Conservation (phyloP, 2,888 invertebrate species). For the Emmelina monodactyla region DNA sequence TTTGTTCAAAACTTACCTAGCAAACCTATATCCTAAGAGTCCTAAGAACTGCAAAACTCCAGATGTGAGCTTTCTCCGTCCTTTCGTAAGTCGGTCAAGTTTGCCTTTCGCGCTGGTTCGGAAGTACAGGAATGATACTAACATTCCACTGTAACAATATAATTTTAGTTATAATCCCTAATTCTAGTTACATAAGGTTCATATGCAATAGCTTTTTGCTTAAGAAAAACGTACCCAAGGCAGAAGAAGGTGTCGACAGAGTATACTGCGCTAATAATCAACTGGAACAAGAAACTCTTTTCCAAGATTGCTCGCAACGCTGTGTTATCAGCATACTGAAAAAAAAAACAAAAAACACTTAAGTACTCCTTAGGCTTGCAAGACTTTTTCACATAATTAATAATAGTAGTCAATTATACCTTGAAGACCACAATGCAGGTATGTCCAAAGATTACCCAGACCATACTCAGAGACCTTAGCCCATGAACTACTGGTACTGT, state of each 20-base stretch:
- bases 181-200: too few species aligned
- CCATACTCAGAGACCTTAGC: conserved; percentile 71
- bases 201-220: too few species aligned
- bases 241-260: conserved; percentile 87
- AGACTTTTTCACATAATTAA: background rate
- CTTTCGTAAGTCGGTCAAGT: conserved; percentile 71
- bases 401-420: conserved; percentile 21
- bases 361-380: too few species aligned
- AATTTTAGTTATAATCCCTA: too few species aligned
- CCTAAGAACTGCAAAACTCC: conserved; percentile 78
- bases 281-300: conserved; percentile 81
- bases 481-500: conserved; percentile 80
- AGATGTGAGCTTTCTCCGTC: conserved; percentile 68
- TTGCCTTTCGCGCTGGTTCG: conserved; percentile 78
- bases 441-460: conserved; percentile 77
- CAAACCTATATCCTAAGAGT: conserved; percentile 78
- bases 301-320: conserved; percentile 73
- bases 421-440: conserved; percentile 83
- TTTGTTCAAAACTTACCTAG: conserved; percentile 56
- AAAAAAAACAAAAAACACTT: conserved; percentile 5
- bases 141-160: too few species aligned
- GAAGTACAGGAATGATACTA: conserved; percentile 87
- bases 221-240: conserved; percentile 62
- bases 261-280: conserved; percentile 80
- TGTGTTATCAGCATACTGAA: conserved; percentile 80